Percentiles rank a stretch among this genome's conserved stretches.
phyloP scores from a whole-genome alignment of 2,113 vertebrate species.

The Calonectris borealis region DNA sequence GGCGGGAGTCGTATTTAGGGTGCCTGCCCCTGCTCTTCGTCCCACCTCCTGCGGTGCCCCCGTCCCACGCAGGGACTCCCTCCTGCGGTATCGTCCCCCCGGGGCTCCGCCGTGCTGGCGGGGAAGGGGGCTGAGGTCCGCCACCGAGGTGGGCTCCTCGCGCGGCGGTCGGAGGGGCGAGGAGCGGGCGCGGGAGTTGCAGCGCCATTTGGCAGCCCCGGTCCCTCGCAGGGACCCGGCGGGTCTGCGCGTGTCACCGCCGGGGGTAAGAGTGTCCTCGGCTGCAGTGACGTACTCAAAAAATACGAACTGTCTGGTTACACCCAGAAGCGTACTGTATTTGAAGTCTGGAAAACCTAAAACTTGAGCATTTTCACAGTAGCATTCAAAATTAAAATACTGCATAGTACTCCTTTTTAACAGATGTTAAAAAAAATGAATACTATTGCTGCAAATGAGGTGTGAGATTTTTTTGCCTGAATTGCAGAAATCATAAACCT shows the following conservation, averaged over 20 bases:
- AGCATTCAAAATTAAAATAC: background rate
- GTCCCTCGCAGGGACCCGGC: fast-evolving
- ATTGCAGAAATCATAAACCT: background rate
- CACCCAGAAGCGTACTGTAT: background rate
- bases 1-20: background rate
- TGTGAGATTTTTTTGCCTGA: background rate
- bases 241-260: fast-evolving
- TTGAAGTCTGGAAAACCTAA: background rate
- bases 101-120: fast-evolving
- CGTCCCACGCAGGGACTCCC: fast-evolving
- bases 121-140: background rate
- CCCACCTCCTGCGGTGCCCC: background rate
- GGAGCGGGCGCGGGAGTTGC: background rate
- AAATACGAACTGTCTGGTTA: background rate
- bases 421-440: background rate
- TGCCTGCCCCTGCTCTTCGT: background rate
- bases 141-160: fast-evolving
- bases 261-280: fast-evolving
- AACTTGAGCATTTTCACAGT: background rate
- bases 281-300: background rate
- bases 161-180: fast-evolving
- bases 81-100: background rate
- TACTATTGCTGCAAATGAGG: background rate
- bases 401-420: background rate
- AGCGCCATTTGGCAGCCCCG: fast-evolving